Percentiles rank a stretch among this genome's conserved stretches.
phyloP scores from a whole-genome alignment of 1,140 invertebrate species.

The Bombus cullumanus region DNA sequence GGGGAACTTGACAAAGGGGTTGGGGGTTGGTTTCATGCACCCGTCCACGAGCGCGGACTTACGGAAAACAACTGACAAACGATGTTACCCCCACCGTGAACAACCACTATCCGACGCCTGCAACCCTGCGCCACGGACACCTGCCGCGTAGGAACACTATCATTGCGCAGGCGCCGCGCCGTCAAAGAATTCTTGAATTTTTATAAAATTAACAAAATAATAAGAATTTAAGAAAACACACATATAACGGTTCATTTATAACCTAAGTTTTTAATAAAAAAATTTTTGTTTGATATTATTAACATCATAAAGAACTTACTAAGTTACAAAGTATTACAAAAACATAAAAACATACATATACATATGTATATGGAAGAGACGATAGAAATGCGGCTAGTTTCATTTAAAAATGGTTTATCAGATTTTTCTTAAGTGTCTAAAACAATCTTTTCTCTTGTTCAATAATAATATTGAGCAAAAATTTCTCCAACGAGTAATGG shows the following conservation, averaged over 20 bases:
- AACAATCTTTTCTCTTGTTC: no score
- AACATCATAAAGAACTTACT: not conserved
- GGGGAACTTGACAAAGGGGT: conserved; percentile 55
- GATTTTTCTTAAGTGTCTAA: no score
- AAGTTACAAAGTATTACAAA: not conserved
- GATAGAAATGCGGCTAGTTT: not conserved
- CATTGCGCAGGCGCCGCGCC: conserved; percentile 62
- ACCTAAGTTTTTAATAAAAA: not conserved
- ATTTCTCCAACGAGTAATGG: no score
- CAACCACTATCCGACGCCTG: conserved; percentile 68
- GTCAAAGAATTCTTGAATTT: not conserved
- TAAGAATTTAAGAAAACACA: not conserved
- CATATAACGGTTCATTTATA: not conserved
- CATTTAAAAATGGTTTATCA: no score
- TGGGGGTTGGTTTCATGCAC: conserved; percentile 74
- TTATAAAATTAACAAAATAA: not conserved
- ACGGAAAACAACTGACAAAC: conserved; percentile 80
- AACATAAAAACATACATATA: not conserved
- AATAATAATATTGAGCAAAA: no score
- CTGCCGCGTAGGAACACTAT: conserved; percentile 44
- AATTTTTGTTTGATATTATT: not conserved
- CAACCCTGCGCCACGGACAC: conserved; percentile 71
- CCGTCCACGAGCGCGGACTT: conserved; percentile 81
- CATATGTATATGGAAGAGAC: no score
- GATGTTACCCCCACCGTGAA: conserved; percentile 69